Evolutionary conservation across 2,797 vertebrate genomes (phyloP).

Genomic region (Cheirogaleus major): DNA sequence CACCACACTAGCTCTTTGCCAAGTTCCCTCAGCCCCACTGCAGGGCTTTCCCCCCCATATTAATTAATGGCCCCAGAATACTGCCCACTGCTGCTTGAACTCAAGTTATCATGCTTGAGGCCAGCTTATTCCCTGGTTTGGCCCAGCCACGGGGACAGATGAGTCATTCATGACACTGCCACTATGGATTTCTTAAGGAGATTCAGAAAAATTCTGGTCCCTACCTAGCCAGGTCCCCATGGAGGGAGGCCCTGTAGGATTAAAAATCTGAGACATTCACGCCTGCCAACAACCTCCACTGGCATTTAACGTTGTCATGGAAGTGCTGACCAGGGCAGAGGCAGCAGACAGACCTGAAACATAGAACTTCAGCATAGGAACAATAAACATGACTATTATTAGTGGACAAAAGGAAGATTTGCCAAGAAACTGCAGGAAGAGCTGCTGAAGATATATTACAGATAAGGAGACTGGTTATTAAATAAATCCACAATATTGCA

Average conservation of each 20-base stretch:
- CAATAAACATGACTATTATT: background rate
- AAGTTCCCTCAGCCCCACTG: too few relatives aligned
- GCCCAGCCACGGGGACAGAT: background rate
- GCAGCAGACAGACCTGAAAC: background rate
- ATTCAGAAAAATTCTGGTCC: background rate
- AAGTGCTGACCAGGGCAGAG: background rate
- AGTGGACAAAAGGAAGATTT: background rate
- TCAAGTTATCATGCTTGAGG: background rate
- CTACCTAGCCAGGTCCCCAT: background rate
- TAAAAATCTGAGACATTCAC: background rate
- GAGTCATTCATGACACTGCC: background rate
- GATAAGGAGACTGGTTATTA: background rate
- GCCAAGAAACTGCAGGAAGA: background rate
- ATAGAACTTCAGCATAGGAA: background rate
- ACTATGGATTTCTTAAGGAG: background rate
- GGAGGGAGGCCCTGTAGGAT: background rate
- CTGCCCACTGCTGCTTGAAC: background rate
- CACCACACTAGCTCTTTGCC: background rate
- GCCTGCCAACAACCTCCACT: background rate
- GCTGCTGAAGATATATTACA: background rate
- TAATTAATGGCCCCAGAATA: background rate
- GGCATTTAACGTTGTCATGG: background rate
- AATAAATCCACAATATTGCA: background rate
- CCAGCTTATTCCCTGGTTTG: background rate
- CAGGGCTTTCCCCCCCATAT: background rate